Percentiles rank a stretch among this genome's conserved stretches.
phyloP scores from a whole-genome alignment of 1,140 invertebrate genomes.

The Sminthurides bifidus region DNA sequence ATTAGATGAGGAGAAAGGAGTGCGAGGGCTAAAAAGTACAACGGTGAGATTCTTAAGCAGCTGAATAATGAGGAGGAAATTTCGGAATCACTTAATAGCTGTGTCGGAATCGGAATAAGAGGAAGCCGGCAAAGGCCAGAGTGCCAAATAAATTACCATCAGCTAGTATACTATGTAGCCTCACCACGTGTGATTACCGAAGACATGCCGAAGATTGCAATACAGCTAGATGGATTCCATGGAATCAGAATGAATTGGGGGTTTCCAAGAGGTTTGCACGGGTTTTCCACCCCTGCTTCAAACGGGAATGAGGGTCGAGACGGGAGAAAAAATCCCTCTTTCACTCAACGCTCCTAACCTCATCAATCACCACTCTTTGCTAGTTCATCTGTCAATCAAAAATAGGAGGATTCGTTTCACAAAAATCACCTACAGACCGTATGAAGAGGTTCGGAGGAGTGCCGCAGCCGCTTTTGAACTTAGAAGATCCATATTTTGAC shows the following conservation, averaged over 20 bases:
- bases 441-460: no score
- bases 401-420: conserved; percentile 9
- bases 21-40: neutral
- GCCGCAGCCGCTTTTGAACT: neutral
- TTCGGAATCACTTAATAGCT: no score
- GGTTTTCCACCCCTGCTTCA: neutral
- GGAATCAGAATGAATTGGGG: no score
- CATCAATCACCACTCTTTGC: conserved; percentile 30
- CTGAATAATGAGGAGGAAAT: no score
- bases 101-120: neutral
- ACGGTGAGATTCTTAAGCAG: no score
- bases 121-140: conserved; percentile 2
- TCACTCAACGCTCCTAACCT: conserved; percentile 9
- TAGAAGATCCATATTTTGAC: neutral
- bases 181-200: no score
- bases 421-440: no score
- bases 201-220: no score
- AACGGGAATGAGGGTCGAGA: neutral
- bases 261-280: neutral
- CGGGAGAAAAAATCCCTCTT: conserved; percentile 23
- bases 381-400: conserved; percentile 30
- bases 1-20: conserved; percentile 25
- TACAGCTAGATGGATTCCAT: no score
- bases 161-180: no score
- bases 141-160: no score